A percentile compares a stretch with the other conserved stretches of the same genome.
These are phyloP conservation scores for Echinarachnius parma DNA, from an alignment of 53 echinoderm and acorn worm species.

Conservation along the genomic window DNA sequence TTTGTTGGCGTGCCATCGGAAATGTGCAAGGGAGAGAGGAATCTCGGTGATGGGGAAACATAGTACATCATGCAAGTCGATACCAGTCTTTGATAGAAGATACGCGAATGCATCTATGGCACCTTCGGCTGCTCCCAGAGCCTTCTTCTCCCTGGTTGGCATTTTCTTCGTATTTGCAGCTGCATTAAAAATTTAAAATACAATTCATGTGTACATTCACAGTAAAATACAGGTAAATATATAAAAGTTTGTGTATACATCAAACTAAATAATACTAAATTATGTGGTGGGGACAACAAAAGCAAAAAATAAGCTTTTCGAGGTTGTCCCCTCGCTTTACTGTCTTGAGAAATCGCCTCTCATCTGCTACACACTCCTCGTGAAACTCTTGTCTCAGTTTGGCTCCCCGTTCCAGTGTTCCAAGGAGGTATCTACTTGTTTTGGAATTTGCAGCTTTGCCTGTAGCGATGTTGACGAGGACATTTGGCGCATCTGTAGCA, in stretches of 20 bases:
- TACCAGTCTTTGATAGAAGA: slow-evolving; percentile 36
- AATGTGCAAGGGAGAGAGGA: slow-evolving; percentile 46
- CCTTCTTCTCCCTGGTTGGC: slow-evolving; percentile 55
- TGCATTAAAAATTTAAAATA: too few relatives aligned
- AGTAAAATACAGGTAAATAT: too few relatives aligned
- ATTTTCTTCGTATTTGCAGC: slow-evolving; percentile 44
- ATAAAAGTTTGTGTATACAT: too few relatives aligned
- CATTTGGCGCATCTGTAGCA: neutral
- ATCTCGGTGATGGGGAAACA: slow-evolving; percentile 42
- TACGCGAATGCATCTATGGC: slow-evolving; percentile 36
- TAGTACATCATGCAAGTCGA: slow-evolving; percentile 46
- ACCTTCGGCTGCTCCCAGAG: slow-evolving; percentile 53
- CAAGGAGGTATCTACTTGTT: slow-evolving; percentile 45
- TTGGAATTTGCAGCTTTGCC: slow-evolving; percentile 32
- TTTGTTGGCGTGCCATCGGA: slow-evolving; percentile 31
- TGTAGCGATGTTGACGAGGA: slow-evolving; percentile 40
- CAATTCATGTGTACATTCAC: too few relatives aligned
- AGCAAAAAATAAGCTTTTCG: too few relatives aligned
- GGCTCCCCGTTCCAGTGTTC: slow-evolving; percentile 34
- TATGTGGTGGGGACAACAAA: too few relatives aligned
- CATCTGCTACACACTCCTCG: slow-evolving; percentile 30
- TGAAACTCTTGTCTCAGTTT: slow-evolving; percentile 45
- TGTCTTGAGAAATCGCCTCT: slow-evolving; percentile 27
- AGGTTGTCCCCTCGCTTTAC: slow-evolving; percentile 49
- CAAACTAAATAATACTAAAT: too few relatives aligned